Evolutionary conservation across 2,888 invertebrate genomes (phyloP), one percentile per base, ranked within the genome.

Genomic region (Rotaria socialis): DNA sequence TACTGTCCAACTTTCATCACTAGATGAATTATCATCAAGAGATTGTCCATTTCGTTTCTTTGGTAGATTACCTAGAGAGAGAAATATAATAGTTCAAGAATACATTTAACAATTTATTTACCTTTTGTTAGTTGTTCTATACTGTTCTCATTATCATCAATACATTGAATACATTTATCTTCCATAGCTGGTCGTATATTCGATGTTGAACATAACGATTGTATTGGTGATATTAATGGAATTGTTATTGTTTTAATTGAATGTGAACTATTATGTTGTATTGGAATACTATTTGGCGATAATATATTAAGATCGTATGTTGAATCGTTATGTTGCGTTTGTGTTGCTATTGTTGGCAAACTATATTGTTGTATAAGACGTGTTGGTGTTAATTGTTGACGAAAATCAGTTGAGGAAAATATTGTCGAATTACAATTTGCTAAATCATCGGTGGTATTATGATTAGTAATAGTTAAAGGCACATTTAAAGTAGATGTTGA

Each of bases 101-200:
- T 16, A 67, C 2, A 16, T 5, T 24, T 8, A 35, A 67, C 2
- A 8, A 67, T 27, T 14, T 22, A 75, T 6, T 43, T 41, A 43
- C 47, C 47, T 24, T 47, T 80, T 22, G 2, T 22, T 4, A 24
- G 10, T 47, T 47, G 80, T 80, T 22, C 80, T n/a, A 14, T 80
- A 80, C 80, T 80, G 47, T 80, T 80, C 47, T 80, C 80, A 80
- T 80, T 47, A 47, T 80, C 47, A 80, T 80, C 80, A 80, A 80
- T 80, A 80, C 80, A 47, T 80, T 80, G 80, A 47, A 80, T 80
- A 47, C 19, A 80, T 80, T 80, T 80, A 80, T 80, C 80, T 80
- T 80, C 35, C 80, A 80, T 80, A 6, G 47, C 47, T 80, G 80
- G 80, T 47, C 80, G 80, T 10, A 16, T 47, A 43, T 4, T 43